These are phyloP conservation scores for Melanerpes formicivorus DNA, from an alignment of 2,113 vertebrate genomes.

Conservation along the genomic window DNA sequence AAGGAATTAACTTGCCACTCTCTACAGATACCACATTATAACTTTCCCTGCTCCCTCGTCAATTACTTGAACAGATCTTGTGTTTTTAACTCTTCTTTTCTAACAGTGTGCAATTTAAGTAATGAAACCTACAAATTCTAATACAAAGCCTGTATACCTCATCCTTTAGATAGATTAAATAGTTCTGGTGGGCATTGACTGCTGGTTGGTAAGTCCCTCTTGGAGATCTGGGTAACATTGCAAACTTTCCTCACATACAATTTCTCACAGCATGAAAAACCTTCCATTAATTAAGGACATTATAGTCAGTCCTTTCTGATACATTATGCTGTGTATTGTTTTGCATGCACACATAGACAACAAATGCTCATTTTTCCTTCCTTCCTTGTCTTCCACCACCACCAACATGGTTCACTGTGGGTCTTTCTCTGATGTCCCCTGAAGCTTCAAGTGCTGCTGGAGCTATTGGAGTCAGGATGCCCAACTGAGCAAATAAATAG, in stretches of 20 bases:
- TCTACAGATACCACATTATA: not conserved
- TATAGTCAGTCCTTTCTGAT: not conserved
- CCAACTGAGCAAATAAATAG: not conserved
- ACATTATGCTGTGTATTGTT: not conserved
- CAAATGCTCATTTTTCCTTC: not conserved
- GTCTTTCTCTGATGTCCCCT: not conserved
- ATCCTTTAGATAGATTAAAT: not conserved
- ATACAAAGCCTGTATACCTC: not conserved
- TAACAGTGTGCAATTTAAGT: not conserved
- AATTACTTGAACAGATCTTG: not conserved
- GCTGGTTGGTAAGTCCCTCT: not conserved
- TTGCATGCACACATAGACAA: not conserved
- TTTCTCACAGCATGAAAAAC: not conserved
- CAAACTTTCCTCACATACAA: not conserved
- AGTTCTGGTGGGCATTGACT: not conserved
- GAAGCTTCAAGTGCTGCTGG: not conserved
- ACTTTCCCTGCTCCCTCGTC: not conserved
- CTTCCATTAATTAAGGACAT: slow-evolving; percentile 14
- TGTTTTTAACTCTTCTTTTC: not conserved
- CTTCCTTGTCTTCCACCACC: not conserved
- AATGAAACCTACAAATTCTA: slow-evolving; percentile 32
- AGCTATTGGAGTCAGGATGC: not conserved
- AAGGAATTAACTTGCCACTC: not conserved
- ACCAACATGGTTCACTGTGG: not conserved
- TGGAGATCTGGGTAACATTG: not conserved